Evolutionary conservation across 2,113 vertebrate genomes (phyloP).

Genomic region (Percina caprodes): DNA sequence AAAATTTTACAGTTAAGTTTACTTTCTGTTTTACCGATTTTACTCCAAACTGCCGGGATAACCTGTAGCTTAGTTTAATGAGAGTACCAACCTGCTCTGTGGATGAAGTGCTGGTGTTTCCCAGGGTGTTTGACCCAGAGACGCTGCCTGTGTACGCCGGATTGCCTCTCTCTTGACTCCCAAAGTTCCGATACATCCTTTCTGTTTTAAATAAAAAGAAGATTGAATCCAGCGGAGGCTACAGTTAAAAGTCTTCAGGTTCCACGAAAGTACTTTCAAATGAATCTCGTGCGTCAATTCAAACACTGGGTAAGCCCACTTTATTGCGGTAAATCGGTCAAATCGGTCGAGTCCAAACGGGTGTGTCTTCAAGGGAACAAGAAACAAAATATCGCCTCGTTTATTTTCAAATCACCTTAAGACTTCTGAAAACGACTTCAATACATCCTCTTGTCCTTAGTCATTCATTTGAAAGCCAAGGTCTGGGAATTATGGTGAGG

Average conservation of each 20-base stretch:
- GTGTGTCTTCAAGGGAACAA: constrained; percentile 33
- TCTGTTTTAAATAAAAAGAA: constrained; percentile 27
- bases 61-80: not conserved
- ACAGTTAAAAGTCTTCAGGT: not conserved
- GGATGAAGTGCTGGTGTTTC: constrained; percentile 57
- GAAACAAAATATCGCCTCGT: constrained; percentile 17
- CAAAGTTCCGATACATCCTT: constrained; percentile 84
- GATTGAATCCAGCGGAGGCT: not conserved
- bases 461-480: constrained; percentile 38
- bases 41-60: not conserved
- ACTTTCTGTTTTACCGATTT: not conserved
- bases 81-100: constrained; percentile 78
- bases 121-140: constrained; percentile 64
- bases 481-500: constrained; percentile 56
- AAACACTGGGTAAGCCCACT: constrained; percentile 76
- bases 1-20: not conserved
- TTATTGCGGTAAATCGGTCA: constrained; percentile 75
- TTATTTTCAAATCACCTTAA: constrained; percentile 19
- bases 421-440: constrained; percentile 14
- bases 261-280: constrained; percentile 33
- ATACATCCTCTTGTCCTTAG: not conserved
- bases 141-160: constrained; percentile 70
- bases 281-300: constrained; percentile 66
- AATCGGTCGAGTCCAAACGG: constrained; percentile 75
- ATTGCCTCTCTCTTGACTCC: constrained; percentile 75